Conservation (phyloP, 2,888 invertebrate genomes). For the Leucozona laternaria region DNA sequence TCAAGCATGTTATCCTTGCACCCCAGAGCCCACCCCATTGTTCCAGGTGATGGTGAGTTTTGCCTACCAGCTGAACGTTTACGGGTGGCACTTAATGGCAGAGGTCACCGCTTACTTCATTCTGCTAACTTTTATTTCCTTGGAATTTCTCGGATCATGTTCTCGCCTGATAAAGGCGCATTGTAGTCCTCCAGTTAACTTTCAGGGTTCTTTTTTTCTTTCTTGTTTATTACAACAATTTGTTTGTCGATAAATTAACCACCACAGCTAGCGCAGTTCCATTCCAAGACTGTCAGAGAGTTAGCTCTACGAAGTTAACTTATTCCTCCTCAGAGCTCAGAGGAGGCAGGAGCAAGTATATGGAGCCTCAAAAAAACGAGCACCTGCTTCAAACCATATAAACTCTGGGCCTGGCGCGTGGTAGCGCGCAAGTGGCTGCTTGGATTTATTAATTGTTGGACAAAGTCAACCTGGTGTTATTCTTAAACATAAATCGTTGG, state of each 20-base stretch:
- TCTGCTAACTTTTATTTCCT: slow-evolving; percentile 67
- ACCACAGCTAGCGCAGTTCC: not conserved
- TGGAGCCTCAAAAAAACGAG: not conserved
- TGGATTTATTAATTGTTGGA: slow-evolving; percentile 74
- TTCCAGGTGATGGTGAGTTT: slow-evolving; percentile 6
- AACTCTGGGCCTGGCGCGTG: slow-evolving; percentile 9
- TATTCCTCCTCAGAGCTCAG: too few relatives aligned
- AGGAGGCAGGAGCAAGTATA: not conserved
- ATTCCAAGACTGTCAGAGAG: slow-evolving; percentile 7
- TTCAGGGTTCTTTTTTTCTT: slow-evolving; percentile 23
- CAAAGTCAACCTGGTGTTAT: slow-evolving; percentile 73
- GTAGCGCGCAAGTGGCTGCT: slow-evolving; percentile 33
- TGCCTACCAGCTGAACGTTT: slow-evolving; percentile 39
- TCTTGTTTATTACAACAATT: slow-evolving; percentile 67
- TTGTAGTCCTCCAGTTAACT: slow-evolving; percentile 69
- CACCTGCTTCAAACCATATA: slow-evolving; percentile 6
- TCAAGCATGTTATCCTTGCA: slow-evolving; percentile 19
- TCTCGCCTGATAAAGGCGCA: slow-evolving; percentile 74
- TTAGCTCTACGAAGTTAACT: slow-evolving; percentile 24
- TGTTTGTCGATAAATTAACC: slow-evolving; percentile 73
- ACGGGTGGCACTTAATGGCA: slow-evolving; percentile 52
- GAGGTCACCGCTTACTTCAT: slow-evolving; percentile 49
- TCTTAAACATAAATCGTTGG: slow-evolving; percentile 72
- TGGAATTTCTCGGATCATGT: slow-evolving; percentile 73
- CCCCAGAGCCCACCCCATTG: not conserved